Evolutionary conservation across 2,113 vertebrate species (phyloP).

Genomic region (Malurus melanocephalus): DNA sequence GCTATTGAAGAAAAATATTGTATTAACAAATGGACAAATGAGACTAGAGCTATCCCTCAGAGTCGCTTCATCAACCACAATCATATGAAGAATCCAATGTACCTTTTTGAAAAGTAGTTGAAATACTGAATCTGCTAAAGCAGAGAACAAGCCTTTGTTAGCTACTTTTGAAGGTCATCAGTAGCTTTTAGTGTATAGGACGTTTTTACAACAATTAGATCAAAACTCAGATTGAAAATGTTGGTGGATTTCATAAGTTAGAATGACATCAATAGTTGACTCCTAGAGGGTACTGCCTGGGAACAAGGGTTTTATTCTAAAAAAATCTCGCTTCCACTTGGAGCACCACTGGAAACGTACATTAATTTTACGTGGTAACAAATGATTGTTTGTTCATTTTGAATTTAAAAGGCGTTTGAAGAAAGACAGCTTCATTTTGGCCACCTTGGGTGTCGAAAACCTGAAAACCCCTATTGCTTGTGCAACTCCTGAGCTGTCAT

Average conservation of each 20-base stretch:
- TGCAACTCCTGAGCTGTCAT: conserved; percentile 10
- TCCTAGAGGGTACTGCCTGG: conserved; percentile 43
- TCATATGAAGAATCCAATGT: conserved; percentile 56
- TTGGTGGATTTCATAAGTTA: conserved; percentile 60
- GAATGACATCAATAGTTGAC: conserved; percentile 60
- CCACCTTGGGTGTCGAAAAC: conserved; percentile 8
- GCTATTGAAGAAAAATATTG: conserved; percentile 61
- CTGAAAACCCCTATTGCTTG: not conserved
- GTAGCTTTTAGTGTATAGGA: conserved; percentile 63
- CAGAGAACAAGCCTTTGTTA: conserved; percentile 64
- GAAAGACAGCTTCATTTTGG: not conserved
- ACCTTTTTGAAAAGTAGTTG: conserved; percentile 62
- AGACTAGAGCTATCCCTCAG: conserved; percentile 56
- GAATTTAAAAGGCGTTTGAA: conserved; percentile 4
- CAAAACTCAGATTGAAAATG: conserved; percentile 62
- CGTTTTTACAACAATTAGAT: conserved; percentile 66
- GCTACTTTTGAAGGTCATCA: conserved; percentile 64
- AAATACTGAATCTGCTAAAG: conserved; percentile 63
- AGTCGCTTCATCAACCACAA: conserved; percentile 57
- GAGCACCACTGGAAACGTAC: conserved; percentile 21
- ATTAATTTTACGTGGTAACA: conserved; percentile 15
- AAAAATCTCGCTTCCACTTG: conserved; percentile 17
- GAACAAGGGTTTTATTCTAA: conserved; percentile 50
- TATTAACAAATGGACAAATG: conserved; percentile 62
- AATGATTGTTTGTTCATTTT: conserved; percentile 57